Base-by-base conservation (phyloP, 1,140 invertebrate genomes). In the Halictus rubicundus region DNA sequence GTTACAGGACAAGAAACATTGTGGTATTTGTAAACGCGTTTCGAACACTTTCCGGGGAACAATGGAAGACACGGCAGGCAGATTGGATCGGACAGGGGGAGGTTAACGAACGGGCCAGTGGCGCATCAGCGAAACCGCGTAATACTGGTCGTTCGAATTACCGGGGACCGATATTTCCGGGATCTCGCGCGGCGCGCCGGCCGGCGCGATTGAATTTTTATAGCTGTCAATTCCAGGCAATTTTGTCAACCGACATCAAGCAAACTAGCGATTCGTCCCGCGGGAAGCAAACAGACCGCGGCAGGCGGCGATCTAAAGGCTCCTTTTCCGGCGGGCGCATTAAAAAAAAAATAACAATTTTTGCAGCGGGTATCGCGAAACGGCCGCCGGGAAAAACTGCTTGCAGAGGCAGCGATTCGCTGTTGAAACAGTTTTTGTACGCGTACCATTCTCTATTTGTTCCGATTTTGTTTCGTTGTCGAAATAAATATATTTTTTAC, bases 311-410 rank as follows among this genome's bases (percentile, higher is more conserved):
- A 6, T 25, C 16, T 23, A 23, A 25, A 54, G 19, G 23, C n/a
- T n/a, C 32, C 12, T 49, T 49, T 16, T 16, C 46, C n/a, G 8
- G 0, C 25, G 0, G 0, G 37, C 37, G 23, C 52, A 42, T 76
- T 76, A 57, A 57, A 75, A 61, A 57, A 75, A 61, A 54, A 68
- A 57, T 21, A 46, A 68, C 61, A 64, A 52, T n/a, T 32, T 65
- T 65, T 46, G 5, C 64, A 46, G 46, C 10, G 39, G 46, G 49
- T 25, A 65, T 32, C 42, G 27, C n/a, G 61, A 37, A 52, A 73
- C 49, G 63, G 12, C 12, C 10, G 9, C 14, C 23, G 60, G 27
- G n/a, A 19, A 54, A 49, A 49, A 32, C 32, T 32, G 32, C 0
- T 1, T 16, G 46, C 46, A 12, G 39, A 9, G 1, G 49, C 14